A percentile compares a stretch with the other conserved stretches of the same genome.
Evolutionary conservation across 2,113 vertebrate genomes (phyloP).

Genomic region (Gavia stellata): DNA sequence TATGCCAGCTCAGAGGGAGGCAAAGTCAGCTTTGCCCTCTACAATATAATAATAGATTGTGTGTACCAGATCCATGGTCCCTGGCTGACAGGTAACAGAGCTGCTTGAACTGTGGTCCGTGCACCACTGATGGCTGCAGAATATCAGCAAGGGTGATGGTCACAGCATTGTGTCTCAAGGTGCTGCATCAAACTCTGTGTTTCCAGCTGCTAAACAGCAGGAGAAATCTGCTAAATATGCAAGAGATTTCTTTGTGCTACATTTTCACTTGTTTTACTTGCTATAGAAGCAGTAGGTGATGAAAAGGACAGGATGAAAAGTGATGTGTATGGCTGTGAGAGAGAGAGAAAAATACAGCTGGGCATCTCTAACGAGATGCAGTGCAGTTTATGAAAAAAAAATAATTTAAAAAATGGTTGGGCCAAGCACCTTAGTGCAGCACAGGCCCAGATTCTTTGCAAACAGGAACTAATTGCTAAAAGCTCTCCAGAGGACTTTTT

Average conservation of each 20-base stretch:
- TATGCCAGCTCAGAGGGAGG: accelerated
- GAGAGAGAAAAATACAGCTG: conserved; percentile 44
- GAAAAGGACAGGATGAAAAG: conserved; percentile 55
- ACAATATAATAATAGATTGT: neutral
- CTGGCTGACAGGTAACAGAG: neutral
- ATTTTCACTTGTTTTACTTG: conserved; percentile 6
- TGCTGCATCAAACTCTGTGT: neutral
- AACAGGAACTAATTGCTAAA: conserved; percentile 55
- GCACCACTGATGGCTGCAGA: neutral
- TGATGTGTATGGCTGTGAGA: conserved; percentile 23
- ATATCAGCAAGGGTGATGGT: neutral
- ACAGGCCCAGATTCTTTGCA: conserved; percentile 20
- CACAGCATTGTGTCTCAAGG: neutral
- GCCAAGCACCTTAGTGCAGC: neutral
- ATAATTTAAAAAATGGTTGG: neutral
- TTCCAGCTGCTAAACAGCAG: neutral
- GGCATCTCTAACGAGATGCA: conserved; percentile 35
- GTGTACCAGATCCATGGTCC: accelerated
- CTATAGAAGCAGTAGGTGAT: conserved; percentile 14
- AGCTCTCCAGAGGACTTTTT: conserved; percentile 6
- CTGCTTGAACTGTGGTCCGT: neutral
- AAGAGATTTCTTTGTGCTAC: neutral
- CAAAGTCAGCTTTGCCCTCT: neutral
- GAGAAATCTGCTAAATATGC: neutral
- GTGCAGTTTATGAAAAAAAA: neutral